Base-by-base conservation (phyloP, 2,888 invertebrate genomes). In the Agrochola circellaris region DNA sequence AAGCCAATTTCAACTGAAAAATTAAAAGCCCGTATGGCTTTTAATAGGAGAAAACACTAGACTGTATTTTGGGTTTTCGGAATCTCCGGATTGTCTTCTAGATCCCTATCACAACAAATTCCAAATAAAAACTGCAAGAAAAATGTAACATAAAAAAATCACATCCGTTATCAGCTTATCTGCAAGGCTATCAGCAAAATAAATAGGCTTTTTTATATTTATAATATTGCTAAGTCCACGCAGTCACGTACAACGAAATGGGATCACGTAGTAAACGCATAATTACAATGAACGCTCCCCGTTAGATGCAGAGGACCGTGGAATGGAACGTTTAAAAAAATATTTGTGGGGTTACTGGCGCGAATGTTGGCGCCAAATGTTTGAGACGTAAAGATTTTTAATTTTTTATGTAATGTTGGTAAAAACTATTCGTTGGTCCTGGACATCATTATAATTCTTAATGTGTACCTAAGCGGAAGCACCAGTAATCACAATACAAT, bases 241-340 rank as follows among this genome's bases (percentile, higher is more conserved):
- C 90, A 86, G 94, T 92, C 96, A 96, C 96, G 96, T 95, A 73
- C 91, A 74, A 73, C 77, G 90, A 91, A 95, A 96, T 96, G 94
- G 94, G 92, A 95, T 95, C 96, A 96, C 96, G 95, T 95, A 88
- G 93, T 91, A 92, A 93, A 94, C 92, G 93, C 93, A 94, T 94
- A 95, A 95, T 95, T 95, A 95, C 93, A 91, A 93, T 91, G 91
- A 92, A 91, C 90, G 92, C 90, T 88, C 86, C 85, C 91, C 86
- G 91, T 91, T 90, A 89, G 88, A 91, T 91, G 90, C 90, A 91
- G 92, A 91, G 88, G 88, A 90, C 87, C 83, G 87, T 84, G 84
- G 87, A 88, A 85, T 77, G 88, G 82, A 81, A 75, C 77, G 82
- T 77, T 89, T 86, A 84, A 79, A 79, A 89, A 87, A 89, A 84